These are phyloP conservation scores for Gymnobelideus leadbeateri DNA, from an alignment of 2,113 vertebrate genomes.

Conservation along the genomic window DNA sequence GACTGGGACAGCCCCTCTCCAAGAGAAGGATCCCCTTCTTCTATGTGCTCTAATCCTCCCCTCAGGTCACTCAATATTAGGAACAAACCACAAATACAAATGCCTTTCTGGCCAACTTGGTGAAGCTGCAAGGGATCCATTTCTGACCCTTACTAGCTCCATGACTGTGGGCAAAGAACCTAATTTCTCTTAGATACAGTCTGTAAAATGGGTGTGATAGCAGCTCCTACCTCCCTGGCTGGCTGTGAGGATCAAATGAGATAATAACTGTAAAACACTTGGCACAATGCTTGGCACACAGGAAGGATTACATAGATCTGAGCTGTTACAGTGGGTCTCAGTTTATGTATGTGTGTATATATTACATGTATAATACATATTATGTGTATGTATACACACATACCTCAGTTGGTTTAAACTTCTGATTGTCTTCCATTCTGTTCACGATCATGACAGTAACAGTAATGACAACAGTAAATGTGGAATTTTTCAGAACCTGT, in stretches of 20 bases:
- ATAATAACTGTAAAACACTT: background rate
- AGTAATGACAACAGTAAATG: background rate
- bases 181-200: too few species aligned
- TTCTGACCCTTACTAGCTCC: background rate
- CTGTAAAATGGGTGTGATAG: background rate
- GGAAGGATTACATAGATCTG: background rate
- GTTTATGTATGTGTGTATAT: too few species aligned
- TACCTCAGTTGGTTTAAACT: background rate
- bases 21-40: too few species aligned
- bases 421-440: background rate
- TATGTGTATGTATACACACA: too few species aligned
- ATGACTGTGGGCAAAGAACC: background rate
- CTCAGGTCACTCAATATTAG: too few species aligned
- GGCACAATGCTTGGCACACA: too few species aligned
- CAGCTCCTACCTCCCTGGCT: background rate
- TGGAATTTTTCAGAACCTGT: background rate
- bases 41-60: too few species aligned
- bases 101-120: too few species aligned
- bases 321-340: background rate
- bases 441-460: background rate
- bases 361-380: too few species aligned
- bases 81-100: too few species aligned
- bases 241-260: background rate
- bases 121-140: too few species aligned
- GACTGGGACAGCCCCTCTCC: background rate